Conservation (phyloP, 1,140 invertebrate genomes). For the Nylanderia fulva region DNA sequence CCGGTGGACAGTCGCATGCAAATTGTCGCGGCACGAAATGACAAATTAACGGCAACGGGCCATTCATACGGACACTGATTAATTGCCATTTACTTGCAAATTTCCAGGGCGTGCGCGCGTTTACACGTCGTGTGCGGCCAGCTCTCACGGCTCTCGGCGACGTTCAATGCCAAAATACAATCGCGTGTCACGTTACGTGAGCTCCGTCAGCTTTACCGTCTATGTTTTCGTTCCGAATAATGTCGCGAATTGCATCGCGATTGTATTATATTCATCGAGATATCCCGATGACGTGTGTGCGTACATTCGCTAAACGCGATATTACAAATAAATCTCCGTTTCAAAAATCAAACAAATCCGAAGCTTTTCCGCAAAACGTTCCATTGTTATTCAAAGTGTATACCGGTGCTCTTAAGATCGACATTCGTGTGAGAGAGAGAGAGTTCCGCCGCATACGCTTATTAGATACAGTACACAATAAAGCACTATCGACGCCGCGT, state of each 20-base stretch:
- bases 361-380: neutral
- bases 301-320: neutral
- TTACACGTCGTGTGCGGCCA: constrained; percentile 75
- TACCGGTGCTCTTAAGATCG: neutral
- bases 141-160: constrained; percentile 42
- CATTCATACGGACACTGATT: constrained; percentile 83
- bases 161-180: constrained; percentile 47
- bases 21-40: constrained; percentile 81
- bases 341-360: too few species aligned
- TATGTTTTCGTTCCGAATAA: constrained; percentile 77
- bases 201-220: constrained; percentile 71
- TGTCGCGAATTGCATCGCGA: constrained; percentile 49
- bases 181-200: constrained; percentile 53
- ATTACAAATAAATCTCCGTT: too few species aligned
- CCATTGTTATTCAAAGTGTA: neutral
- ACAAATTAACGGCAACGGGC: constrained; percentile 80
- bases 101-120: constrained; percentile 78
- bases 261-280: constrained; percentile 15
- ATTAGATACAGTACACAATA: constrained; percentile 28
- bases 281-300: neutral
- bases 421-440: too few species aligned
- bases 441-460: constrained; percentile 24
- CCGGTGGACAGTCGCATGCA: constrained; percentile 75
- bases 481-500: constrained; percentile 31
- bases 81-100: constrained; percentile 85